Evolutionary conservation across 2,113 vertebrate genomes (phyloP), one percentile per base, ranked within the genome.

Genomic region (Callipepla squamata): DNA sequence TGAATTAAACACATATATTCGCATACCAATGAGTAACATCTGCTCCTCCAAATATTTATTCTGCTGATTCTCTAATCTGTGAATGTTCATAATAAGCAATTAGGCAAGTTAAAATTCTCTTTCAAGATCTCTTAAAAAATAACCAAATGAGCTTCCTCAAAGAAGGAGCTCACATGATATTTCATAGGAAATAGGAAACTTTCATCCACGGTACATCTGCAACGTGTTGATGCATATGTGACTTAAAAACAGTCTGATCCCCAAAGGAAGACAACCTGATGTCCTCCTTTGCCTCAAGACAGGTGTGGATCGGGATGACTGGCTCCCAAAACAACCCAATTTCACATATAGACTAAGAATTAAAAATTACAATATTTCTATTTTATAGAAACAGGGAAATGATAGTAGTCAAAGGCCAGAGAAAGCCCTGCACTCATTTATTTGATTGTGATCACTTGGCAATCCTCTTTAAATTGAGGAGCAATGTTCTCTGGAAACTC

Each of bases 11-110:
- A 48, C 6, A 3, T 4, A 22, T n/a, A 66, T 69, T 85, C 21
- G 9, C 2, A 8, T 48, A 40, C 13, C 59, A 55, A 15, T 48
- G 67, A 91, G 66, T 76, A 76, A 69, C 68, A 88, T 69, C 53
- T 92, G 67, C 80, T 92, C 40, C n/a, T 79, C 48, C 58, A 96
- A 67, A 66, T 87, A 82, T 20, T 90, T 81, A 58, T 68, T 87
- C 38, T 89, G 25, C 44, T 81, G 58, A 81, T 44, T 68, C 36
- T 85, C n/a, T 84, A 57, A 26, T 76, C 45, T 77, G 6, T 83
- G 76, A 44, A n/a, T 74, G 63, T n/a, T 92, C 45, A 44, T 21
- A 65, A 80, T 61, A 82, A 47, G 30, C 44, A 66, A 32, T 65
- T 57, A 28, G 4, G 58, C 14, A 85, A 85, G n/a, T 69, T 57